Conservation (phyloP, 2,888 invertebrate genomes). For the Phasia obesa region DNA sequence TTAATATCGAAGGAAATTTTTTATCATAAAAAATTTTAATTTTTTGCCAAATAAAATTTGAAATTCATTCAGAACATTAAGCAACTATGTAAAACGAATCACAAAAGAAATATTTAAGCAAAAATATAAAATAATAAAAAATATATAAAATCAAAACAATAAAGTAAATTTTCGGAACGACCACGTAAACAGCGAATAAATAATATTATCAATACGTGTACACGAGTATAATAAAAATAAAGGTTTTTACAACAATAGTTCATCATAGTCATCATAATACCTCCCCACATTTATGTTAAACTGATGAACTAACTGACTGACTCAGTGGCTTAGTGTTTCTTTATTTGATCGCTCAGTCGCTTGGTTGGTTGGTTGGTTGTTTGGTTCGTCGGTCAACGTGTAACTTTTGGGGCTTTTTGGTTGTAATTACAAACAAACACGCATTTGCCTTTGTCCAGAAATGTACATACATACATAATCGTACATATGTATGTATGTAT, state of each 20-base stretch:
- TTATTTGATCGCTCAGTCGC: conserved; percentile 36
- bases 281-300: conserved; percentile 1
- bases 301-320: conserved; percentile 20
- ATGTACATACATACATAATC: conserved; percentile 11
- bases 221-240: conserved; percentile 3
- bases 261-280: not conserved
- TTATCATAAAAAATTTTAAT: too few species aligned
- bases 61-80: too few species aligned
- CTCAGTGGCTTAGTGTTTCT: conserved; percentile 4
- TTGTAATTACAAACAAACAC: conserved; percentile 62
- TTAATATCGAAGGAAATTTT: too few species aligned
- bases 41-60: too few species aligned
- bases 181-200: not conserved
- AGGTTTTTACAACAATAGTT: conserved; percentile 4
- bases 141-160: too few species aligned
- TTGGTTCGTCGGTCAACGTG: conserved; percentile 38
- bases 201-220: not conserved
- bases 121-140: too few species aligned
- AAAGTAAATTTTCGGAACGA: not conserved
- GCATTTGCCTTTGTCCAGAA: conserved; percentile 47
- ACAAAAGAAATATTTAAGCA: too few species aligned
- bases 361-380: conserved; percentile 42
- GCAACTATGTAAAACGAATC: too few species aligned
- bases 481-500: not conserved
- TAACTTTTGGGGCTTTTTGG: conserved; percentile 51